A percentile compares a stretch with the other conserved stretches of the same genome.
Conservation (phyloP, 2,113 vertebrate species). For the Passerina amoena region DNA sequence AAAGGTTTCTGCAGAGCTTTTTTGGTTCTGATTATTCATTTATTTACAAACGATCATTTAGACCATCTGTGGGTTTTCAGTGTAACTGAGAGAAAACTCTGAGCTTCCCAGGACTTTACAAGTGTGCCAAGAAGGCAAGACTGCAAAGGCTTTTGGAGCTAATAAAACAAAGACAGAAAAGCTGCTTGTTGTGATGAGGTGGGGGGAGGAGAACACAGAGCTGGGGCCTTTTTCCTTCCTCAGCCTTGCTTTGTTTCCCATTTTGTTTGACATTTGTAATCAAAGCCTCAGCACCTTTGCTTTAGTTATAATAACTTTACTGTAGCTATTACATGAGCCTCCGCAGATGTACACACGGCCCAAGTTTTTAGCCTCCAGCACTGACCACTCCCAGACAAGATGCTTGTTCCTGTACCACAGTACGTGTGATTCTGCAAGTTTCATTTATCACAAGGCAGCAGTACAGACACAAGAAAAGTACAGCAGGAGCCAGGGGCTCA, state of each 20-base stretch:
- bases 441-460: conserved; percentile 47
- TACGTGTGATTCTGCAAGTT: conserved; percentile 58
- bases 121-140: conserved; percentile 50
- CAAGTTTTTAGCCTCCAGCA: conserved; percentile 56
- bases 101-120: conserved; percentile 62
- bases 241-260: conserved; percentile 58
- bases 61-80: conserved; percentile 57
- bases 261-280: conserved; percentile 59
- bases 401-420: conserved; percentile 39
- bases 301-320: conserved; percentile 67
- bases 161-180: conserved; percentile 70
- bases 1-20: neutral
- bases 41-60: conserved; percentile 61
- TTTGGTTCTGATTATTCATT: conserved; percentile 41
- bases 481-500: conserved; percentile 38
- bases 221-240: neutral
- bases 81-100: conserved; percentile 48
- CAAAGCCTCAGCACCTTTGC: conserved; percentile 59
- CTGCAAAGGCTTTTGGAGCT: conserved; percentile 32
- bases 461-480: conserved; percentile 56
- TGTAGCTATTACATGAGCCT: conserved; percentile 59
- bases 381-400: conserved; percentile 57
- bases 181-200: neutral
- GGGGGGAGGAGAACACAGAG: neutral
- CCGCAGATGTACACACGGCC: conserved; percentile 14